Percentiles rank a stretch among this genome's conserved stretches.
Evolutionary conservation across 2,113 vertebrate genomes (phyloP).

Genomic region (Mustela lutreola): DNA sequence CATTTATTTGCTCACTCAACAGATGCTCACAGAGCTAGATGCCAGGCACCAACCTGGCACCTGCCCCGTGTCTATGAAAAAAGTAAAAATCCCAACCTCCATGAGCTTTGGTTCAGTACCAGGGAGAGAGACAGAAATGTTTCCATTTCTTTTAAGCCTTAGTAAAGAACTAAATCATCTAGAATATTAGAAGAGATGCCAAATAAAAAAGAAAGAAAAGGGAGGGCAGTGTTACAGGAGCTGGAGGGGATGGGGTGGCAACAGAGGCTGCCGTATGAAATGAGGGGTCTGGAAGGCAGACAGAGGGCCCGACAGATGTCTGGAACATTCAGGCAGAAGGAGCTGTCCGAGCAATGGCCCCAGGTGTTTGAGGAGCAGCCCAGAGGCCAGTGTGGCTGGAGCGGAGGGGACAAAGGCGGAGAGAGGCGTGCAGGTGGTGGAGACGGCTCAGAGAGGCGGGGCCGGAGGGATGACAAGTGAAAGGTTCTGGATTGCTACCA

Average conservation of each 20-base stretch:
- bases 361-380: neutral
- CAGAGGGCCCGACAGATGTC: neutral
- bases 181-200: neutral
- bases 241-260: fast-evolving
- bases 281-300: no score
- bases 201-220: neutral
- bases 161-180: slow-evolving; percentile 10
- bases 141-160: neutral
- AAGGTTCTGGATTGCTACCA: neutral
- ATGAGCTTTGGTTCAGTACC: neutral
- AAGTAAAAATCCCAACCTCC: neutral
- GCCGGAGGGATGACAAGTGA: neutral
- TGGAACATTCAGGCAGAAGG: neutral
- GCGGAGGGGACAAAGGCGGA: no score
- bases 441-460: neutral
- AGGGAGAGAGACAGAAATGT: neutral
- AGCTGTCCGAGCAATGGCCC: neutral
- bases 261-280: neutral
- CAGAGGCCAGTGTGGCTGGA: neutral
- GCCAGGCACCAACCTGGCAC: neutral
- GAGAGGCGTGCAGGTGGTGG: neutral
- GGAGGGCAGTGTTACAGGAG: neutral
- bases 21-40: neutral
- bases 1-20: neutral
- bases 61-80: neutral